Conservation (phyloP, 2,797 vertebrate genomes). For the Furcifer pardalis region DNA sequence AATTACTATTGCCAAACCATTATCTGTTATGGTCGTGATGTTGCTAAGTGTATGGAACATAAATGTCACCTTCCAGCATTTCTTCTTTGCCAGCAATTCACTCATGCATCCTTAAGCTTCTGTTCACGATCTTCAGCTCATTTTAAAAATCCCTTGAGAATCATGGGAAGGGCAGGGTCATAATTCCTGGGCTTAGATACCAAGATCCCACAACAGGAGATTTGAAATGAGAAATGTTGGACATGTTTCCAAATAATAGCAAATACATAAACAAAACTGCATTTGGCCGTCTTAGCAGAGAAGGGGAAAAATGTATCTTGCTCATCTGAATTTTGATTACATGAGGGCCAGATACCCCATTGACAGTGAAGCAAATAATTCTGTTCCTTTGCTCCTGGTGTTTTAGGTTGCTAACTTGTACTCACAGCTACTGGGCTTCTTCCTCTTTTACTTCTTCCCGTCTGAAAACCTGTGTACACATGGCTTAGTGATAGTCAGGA, state of each 20-base stretch:
- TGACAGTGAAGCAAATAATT: not conserved
- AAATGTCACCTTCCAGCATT: constrained; percentile 30
- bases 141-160: constrained; percentile 23
- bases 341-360: no score
- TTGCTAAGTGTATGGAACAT: constrained; percentile 33
- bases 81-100: constrained; percentile 20
- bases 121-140: not conserved
- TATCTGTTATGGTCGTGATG: constrained; percentile 2
- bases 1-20: constrained; percentile 10
- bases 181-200: not conserved
- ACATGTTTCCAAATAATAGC: not conserved
- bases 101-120: constrained; percentile 8
- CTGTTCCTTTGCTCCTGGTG: not conserved
- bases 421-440: no score
- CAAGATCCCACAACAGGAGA: not conserved
- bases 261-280: not conserved
- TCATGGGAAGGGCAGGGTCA: not conserved
- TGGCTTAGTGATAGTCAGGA: no score
- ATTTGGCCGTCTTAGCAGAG: not conserved
- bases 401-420: no score
- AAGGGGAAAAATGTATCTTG: not conserved
- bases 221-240: not conserved
- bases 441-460: no score
- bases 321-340: not conserved
- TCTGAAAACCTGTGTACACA: no score